phyloP scores from a whole-genome alignment of 2,113 vertebrate genomes.

The Ptilonorhynchus violaceus region DNA sequence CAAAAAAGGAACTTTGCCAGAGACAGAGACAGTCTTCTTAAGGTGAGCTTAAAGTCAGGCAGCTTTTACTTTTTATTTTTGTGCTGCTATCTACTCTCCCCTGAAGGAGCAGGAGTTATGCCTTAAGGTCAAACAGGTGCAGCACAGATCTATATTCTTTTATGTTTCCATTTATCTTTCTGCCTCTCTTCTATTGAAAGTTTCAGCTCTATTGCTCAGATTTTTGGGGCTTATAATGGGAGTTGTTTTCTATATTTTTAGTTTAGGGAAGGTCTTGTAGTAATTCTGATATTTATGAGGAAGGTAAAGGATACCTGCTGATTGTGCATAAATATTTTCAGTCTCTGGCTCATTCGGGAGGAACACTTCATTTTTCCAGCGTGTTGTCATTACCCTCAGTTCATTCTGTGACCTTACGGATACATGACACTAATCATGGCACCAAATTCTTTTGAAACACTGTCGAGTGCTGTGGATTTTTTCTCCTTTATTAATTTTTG shows the following conservation, averaged over 20 bases:
- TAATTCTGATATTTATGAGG: background rate
- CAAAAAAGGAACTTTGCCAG: conserved; percentile 61
- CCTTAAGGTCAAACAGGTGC: background rate
- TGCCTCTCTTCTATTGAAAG: background rate
- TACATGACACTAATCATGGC: background rate
- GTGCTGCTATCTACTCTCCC: background rate
- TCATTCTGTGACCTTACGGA: background rate
- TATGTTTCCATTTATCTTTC: conserved; percentile 6
- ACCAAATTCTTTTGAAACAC: background rate
- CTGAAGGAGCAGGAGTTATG: background rate
- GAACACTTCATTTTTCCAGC: background rate
- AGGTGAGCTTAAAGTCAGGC: background rate
- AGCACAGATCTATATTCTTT: conserved; percentile 11
- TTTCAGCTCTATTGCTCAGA: background rate
- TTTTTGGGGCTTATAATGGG: background rate
- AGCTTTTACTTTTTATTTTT: conserved; percentile 30
- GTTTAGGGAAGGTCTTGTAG: background rate
- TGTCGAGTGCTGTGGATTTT: background rate
- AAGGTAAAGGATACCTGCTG: background rate
- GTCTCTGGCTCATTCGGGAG: background rate
- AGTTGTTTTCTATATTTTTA: background rate
- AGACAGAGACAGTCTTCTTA: conserved; percentile 29
- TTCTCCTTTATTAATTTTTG: background rate
- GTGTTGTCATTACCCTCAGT: background rate
- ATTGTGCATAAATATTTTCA: background rate